Base-by-base conservation (phyloP, 1,140 invertebrate species). In the Drosophila repletoides region DNA sequence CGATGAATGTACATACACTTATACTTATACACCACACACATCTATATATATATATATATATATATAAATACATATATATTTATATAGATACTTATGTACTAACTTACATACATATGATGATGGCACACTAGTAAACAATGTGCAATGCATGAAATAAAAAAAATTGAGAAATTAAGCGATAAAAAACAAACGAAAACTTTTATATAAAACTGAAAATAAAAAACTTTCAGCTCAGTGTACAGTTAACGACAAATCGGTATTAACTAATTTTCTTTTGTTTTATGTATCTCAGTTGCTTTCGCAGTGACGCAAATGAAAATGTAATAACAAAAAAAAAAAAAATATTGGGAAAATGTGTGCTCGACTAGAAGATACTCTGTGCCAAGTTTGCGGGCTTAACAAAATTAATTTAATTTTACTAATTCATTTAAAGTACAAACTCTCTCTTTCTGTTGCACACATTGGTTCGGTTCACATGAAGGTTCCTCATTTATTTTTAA, bases 101-200 rank as follows among this genome's bases (percentile, higher is more conserved):
- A 19, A 59, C 28, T 15, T 36, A 26, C n/a, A 45, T 10, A 59
- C 12, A 29, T 43, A 4, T 6, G 51, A 59, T 52, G 56, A 51
- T 60, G 56, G 52, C 60, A 52, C 46, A 34, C 31, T 26, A 31
- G 36, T 29, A 28, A 61, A 67, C 22, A 66, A 66, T 59, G 63
- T 66, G 63, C 55, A 60, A 66, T 48, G 45, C 48, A 29, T 49
- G 7, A 66, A 51, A 58, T 51, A 17, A 60, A 58, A 65, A 17
- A 60, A 58, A 65, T 46, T 48, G 41, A 36, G 58, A 66, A 49
- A 59, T 19, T 12, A 3, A 43, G 56, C 33, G 40, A 60, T 40
- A 59, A 55, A 77, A 74, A 28, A 31, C 33, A 9, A 31, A 34
- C 36, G 49, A 34, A 58, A 52, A 68, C 46, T 68, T 77, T 33